Evolutionary conservation across 1,140 invertebrate species (phyloP).

Genomic region (Papilio glaucus): DNA sequence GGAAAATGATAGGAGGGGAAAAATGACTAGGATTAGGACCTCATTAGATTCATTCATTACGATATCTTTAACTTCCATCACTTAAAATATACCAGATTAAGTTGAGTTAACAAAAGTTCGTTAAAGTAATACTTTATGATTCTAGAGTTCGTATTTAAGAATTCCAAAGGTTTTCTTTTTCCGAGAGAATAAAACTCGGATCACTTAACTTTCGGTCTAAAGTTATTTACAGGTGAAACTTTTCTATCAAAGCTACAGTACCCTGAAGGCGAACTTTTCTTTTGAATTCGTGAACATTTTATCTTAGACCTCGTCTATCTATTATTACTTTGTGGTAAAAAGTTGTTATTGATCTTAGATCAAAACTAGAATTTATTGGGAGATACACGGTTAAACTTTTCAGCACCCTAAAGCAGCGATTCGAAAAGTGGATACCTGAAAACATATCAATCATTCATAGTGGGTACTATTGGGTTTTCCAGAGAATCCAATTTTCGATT

Average conservation of each 20-base stretch:
- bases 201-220: slow-evolving; percentile 16
- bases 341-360: background rate
- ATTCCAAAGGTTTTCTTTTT: slow-evolving; percentile 26
- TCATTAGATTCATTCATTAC: too few relatives aligned
- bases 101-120: background rate
- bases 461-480: too few relatives aligned
- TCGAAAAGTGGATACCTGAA: too few relatives aligned
- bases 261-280: slow-evolving; percentile 3
- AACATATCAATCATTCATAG: too few relatives aligned
- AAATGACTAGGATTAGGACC: too few relatives aligned
- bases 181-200: slow-evolving; percentile 22
- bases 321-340: slow-evolving; percentile 4
- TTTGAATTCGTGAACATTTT: background rate
- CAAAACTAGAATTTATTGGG: too few relatives aligned
- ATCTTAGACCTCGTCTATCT: slow-evolving; percentile 1
- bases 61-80: too few relatives aligned
- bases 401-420: too few relatives aligned
- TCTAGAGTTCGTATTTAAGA: background rate
- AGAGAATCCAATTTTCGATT: too few relatives aligned
- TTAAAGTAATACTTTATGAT: background rate
- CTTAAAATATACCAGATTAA: background rate
- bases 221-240: slow-evolving; percentile 25
- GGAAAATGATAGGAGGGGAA: too few relatives aligned
- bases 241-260: slow-evolving; percentile 15
- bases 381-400: too few relatives aligned